Evolutionary conservation across 2,888 invertebrate species (phyloP), one percentile per base, ranked within the genome.

Genomic region (Teinopalpus imperialis): DNA sequence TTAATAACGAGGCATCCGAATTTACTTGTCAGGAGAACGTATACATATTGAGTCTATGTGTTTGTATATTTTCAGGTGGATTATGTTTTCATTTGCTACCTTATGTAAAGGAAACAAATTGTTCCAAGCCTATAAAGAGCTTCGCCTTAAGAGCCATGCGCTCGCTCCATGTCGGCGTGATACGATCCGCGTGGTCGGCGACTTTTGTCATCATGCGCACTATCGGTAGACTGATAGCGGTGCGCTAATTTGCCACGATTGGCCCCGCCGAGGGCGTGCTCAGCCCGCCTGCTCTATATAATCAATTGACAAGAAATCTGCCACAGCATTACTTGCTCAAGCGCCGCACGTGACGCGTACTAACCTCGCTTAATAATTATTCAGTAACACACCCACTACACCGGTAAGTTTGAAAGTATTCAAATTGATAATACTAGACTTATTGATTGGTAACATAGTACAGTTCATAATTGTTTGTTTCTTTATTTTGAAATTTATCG

Each of bases 181-280:
- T 65, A 50, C 49, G 56, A 51, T 48, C 66, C 73, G 80, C 85
- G 85, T 85, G 85, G 73, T 55, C 67, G 59, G 48, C 54, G 73
- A 64, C 66, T 67, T 66, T 68, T 62, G 69, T 64, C 63, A 56
- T 64, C 68, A 66, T 73, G 65, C 54, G 57, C 58, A 48, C 61
- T 70, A 74, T 67, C 66, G 55, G 37, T 59, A 63, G 49, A 49
- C 48, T 61, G 57, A 59, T 59, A 60, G 44, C 50, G 46, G 51
- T 54, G 47, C 46, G 53, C 51, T 66, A 45, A 45, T 59, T 64
- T 67, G 67, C 66, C 75, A 69, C 69, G 64, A 87, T 88, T 87
- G 86, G 87, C 47, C 62, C 70, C 56, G 59, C 47, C 52, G 83
- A 76, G 80, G 87, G 86, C 74, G 85, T 86, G 87, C 67, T 59